phyloP scores from a whole-genome alignment of 2,113 vertebrate genomes.

The Meles meles region DNA sequence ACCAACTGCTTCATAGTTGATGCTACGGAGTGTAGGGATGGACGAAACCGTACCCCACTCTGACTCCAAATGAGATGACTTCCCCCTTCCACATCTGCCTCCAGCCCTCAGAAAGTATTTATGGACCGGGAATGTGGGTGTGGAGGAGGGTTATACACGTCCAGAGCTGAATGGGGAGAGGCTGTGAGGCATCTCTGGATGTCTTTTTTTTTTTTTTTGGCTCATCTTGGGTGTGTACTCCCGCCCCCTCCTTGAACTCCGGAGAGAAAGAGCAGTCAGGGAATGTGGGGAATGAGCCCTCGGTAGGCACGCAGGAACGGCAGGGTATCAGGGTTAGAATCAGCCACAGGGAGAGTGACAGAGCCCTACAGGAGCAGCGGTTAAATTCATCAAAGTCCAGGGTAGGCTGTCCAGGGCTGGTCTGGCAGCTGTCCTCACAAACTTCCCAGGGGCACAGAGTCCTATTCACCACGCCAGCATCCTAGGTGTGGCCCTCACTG shows the following conservation, averaged over 20 bases:
- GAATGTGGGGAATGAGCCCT: not conserved
- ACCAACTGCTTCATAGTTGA: not conserved
- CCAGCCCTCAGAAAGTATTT: not conserved
- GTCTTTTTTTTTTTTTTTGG: not conserved
- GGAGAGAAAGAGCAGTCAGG: not conserved
- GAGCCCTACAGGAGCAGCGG: not conserved
- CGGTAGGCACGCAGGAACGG: not conserved
- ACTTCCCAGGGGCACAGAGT: not conserved
- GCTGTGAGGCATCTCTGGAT: not conserved
- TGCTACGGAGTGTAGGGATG: not conserved
- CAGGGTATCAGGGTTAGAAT: not conserved
- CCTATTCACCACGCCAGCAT: not conserved
- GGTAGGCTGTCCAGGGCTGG: not conserved
- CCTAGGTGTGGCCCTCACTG: not conserved
- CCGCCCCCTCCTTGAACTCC: no score
- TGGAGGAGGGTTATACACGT: fast-evolving
- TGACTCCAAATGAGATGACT: not conserved
- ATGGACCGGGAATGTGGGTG: not conserved
- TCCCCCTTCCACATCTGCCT: not conserved
- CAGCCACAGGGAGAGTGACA: not conserved
- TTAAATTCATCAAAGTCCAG: not conserved
- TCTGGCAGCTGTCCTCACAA: not conserved
- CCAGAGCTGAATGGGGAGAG: not conserved
- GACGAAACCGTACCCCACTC: not conserved
- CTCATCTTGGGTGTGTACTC: not conserved